A percentile compares a stretch with the other conserved stretches of the same genome.
These are phyloP conservation scores for Lithophane leautieri DNA, from an alignment of 2,888 invertebrate species.

Conservation along the genomic window DNA sequence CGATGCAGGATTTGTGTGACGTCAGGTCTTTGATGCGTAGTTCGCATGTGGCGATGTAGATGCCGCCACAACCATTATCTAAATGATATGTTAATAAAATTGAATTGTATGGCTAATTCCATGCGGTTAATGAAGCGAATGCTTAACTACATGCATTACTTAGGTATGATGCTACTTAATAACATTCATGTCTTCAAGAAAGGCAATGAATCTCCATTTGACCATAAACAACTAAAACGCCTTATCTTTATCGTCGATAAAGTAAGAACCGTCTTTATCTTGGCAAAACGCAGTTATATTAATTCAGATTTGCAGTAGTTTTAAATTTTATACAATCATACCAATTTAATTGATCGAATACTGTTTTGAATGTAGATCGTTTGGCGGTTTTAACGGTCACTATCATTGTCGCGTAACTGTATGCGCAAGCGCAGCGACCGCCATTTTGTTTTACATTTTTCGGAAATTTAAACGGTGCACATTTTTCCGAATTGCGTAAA, in stretches of 20 bases:
- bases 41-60: too few species aligned
- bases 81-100: not conserved
- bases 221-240: conserved; percentile 13
- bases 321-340: conserved; percentile 34
- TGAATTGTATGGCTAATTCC: not conserved
- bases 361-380: conserved; percentile 41
- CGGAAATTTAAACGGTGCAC: conserved; percentile 9
- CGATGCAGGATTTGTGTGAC: too few species aligned
- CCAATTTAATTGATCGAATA: conserved; percentile 51
- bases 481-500: conserved; percentile 30
- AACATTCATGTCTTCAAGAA: conserved; percentile 18
- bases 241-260: conserved; percentile 40
- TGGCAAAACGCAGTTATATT: conserved; percentile 39
- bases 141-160: not conserved
- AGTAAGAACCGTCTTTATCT: conserved; percentile 23
- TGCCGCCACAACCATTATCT: not conserved
- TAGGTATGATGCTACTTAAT: not conserved
- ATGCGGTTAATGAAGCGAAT: not conserved
- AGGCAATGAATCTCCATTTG: conserved; percentile 16
- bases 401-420: conserved; percentile 50
- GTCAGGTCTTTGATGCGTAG: too few species aligned
- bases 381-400: conserved; percentile 54
- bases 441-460: conserved; percentile 43
- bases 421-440: conserved; percentile 1
- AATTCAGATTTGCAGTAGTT: conserved; percentile 50